These are phyloP conservation scores for Regulus satrapa DNA, from an alignment of 2,113 vertebrate species.

Conservation along the genomic window DNA sequence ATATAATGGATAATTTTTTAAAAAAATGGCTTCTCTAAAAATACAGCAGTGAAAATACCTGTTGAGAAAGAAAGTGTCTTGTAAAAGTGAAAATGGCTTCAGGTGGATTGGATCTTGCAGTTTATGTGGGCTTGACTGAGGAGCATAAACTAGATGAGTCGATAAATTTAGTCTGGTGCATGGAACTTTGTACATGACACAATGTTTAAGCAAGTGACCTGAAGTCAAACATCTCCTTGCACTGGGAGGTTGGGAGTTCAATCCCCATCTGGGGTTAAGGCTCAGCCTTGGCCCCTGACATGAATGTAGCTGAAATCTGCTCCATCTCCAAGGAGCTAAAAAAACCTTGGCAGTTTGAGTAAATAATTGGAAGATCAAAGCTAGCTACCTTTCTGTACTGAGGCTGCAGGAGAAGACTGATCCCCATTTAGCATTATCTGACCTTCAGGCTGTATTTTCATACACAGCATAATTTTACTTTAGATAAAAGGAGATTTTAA, in stretches of 20 bases:
- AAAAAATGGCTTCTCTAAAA: background rate
- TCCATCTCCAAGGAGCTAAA: background rate
- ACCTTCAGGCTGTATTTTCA: background rate
- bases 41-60: background rate
- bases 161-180: background rate
- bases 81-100: background rate
- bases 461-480: background rate
- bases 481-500: background rate
- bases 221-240: background rate
- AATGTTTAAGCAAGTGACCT: background rate
- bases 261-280: background rate
- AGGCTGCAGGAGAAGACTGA: background rate
- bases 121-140: background rate
- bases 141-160: background rate
- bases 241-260: slow-evolving; percentile 9
- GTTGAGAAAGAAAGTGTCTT: background rate
- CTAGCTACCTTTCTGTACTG: background rate
- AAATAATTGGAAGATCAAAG: slow-evolving; percentile 52
- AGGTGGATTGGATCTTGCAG: background rate
- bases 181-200: background rate
- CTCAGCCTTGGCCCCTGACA: background rate
- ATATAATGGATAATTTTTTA: background rate
- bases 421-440: background rate
- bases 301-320: background rate
- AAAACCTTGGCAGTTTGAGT: background rate